Evolutionary conservation across 2,888 invertebrate genomes (phyloP).

Genomic region (Smittia sp.): DNA sequence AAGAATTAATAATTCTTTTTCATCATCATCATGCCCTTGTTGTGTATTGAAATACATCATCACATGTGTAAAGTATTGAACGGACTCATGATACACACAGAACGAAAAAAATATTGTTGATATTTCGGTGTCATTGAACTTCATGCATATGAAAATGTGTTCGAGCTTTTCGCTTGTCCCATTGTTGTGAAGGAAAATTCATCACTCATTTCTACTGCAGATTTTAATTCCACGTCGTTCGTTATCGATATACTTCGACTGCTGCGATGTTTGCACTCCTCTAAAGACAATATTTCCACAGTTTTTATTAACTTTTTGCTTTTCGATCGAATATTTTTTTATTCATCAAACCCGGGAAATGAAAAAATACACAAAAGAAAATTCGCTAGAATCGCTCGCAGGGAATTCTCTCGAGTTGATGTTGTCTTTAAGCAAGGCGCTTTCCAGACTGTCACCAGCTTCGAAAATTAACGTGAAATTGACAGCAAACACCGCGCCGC

Average conservation of each 20-base stretch:
- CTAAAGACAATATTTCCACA: neutral
- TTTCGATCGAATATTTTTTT: neutral
- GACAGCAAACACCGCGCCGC: neutral
- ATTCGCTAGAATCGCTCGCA: too few species aligned
- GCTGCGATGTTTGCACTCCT: neutral
- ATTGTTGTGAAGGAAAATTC: slow-evolving; percentile 29
- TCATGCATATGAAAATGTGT: slow-evolving; percentile 41
- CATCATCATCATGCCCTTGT: neutral
- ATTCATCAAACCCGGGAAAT: neutral
- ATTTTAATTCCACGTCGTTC: neutral
- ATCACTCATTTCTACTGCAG: slow-evolving; percentile 12
- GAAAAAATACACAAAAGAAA: neutral
- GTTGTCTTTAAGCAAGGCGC: neutral
- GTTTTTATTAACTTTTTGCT: neutral
- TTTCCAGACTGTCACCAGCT: slow-evolving; percentile 4
- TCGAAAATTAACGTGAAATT: neutral
- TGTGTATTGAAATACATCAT: slow-evolving; percentile 29
- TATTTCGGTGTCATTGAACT: slow-evolving; percentile 41
- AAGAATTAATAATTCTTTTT: slow-evolving; percentile 28
- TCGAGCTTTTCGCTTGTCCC: slow-evolving; percentile 13
- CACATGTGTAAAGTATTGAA: slow-evolving; percentile 38
- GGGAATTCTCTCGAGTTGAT: neutral
- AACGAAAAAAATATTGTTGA: slow-evolving; percentile 38
- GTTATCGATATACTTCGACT: neutral
- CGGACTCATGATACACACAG: slow-evolving; percentile 24